A percentile compares a stretch with the other conserved stretches of the same genome.
These are phyloP conservation scores for Ryuthela nishihirai DNA, from an alignment of 2,888 invertebrate genomes.

Conservation along the genomic window DNA sequence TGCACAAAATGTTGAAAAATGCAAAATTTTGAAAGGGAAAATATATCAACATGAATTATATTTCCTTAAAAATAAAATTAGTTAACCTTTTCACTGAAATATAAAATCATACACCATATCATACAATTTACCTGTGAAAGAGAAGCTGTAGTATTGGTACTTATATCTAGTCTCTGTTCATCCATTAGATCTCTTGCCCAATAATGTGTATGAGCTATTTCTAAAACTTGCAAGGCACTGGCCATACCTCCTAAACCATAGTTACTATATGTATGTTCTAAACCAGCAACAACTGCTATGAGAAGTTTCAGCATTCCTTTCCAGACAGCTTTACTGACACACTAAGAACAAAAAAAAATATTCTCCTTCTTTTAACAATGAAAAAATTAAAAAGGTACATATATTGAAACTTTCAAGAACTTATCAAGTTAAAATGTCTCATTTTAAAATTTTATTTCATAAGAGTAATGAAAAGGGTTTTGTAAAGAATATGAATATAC, in stretches of 20 bases:
- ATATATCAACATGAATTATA: no score
- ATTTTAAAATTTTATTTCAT: no score
- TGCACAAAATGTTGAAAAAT: no score
- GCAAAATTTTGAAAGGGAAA: no score
- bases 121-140: conserved; percentile 51
- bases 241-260: conserved; percentile 93
- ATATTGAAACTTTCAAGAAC: no score
- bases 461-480: no score
- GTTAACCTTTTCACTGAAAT: no score
- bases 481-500: no score
- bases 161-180: conserved; percentile 47
- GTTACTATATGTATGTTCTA: conserved; percentile 87
- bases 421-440: no score
- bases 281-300: conserved; percentile 80
- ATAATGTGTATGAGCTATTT: conserved; percentile 98
- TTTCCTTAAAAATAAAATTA: no score
- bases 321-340: conserved; percentile 84
- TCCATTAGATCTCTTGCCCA: conserved; percentile 82
- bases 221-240: conserved; percentile 92
- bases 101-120: not conserved
- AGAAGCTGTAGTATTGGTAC: conserved; percentile 52
- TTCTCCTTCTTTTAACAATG: no score
- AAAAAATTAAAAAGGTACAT: no score
- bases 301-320: conserved; percentile 94
- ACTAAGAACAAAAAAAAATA: conserved; percentile 58